Evolutionary conservation across 1,140 invertebrate genomes (phyloP).

Genomic region (Teleopsis dalmanni): DNA sequence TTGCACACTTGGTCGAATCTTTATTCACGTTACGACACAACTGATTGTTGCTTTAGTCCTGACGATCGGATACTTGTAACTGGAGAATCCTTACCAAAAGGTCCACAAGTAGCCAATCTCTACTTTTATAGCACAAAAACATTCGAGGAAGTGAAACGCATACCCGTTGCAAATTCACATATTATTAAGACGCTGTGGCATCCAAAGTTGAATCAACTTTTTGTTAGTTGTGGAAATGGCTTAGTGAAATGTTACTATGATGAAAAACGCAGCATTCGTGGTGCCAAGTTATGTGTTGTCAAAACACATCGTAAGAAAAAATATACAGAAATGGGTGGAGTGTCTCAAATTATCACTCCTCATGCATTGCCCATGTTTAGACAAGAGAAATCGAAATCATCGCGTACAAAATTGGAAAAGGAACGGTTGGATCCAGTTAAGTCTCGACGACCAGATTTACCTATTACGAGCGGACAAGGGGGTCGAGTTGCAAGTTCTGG

Average conservation of each 20-base stretch:
- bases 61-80: constrained; percentile 86
- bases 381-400: constrained; percentile 83
- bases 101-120: constrained; percentile 62
- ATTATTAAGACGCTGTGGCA: constrained; percentile 92
- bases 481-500: constrained; percentile 93
- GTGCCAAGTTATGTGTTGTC: constrained; percentile 83
- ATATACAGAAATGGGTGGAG: constrained; percentile 77
- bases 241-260: constrained; percentile 87
- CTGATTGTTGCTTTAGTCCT: constrained; percentile 75
- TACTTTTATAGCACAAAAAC: constrained; percentile 76
- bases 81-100: constrained; percentile 71
- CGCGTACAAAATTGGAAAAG: constrained; percentile 86
- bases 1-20: constrained; percentile 62
- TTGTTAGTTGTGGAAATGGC: constrained; percentile 88
- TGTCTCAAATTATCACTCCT: constrained; percentile 94
- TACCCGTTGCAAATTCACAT: constrained; percentile 70
- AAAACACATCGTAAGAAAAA: constrained; percentile 74
- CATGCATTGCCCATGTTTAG: constrained; percentile 94
- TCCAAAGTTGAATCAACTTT: constrained; percentile 93
- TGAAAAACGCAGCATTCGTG: constrained; percentile 72
- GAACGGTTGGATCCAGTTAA: constrained; percentile 86
- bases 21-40: constrained; percentile 82
- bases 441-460: constrained; percentile 88
- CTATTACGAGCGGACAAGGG: constrained; percentile 80
- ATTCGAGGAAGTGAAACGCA: constrained; percentile 65